Base-by-base conservation (phyloP, 2,888 invertebrate genomes). In the Eristalis tenax region DNA sequence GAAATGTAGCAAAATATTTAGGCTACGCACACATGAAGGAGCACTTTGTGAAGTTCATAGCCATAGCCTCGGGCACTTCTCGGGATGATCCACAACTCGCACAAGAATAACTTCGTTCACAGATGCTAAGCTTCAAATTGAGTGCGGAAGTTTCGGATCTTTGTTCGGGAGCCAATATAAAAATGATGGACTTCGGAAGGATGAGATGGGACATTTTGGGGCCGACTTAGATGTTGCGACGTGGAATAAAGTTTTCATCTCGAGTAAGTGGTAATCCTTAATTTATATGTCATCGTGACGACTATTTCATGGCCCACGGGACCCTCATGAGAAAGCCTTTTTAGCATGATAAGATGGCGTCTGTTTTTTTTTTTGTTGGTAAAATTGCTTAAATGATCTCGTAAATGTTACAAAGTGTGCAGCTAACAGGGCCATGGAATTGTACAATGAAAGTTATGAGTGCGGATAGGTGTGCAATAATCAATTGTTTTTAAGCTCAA, bases 1-100 rank as follows among this genome's bases (percentile, higher is more conserved):
- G 18, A 69, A 74, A 77, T 68, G 23, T 57, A 66, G 66, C 28
- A 80, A 70, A 59, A 65, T 43, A 64, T 56, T 68, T 56, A 64
- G 63, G n/a, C 64, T 18, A 65, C 59, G n/a, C 75, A 65, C 38
- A 61, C 57, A 63, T 68, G 50, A 66, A 68, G 61, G 43, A 77
- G 76, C 32, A 71, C 38, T 68, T 77, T 71, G 26, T 28, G 11
- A 70, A n/a, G 59, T 59, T 50, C 50, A 50, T 50, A 50, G 50
- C 50, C 50, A 18, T 50, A 18, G 50, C 50, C 50, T n/a, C 8
- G 2, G 43, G 43, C 43, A 18, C 43, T 50, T 50, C 6, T n/a
- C 18, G 50, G 18, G 61, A 38, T 26, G 59, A 61, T 61, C 15
- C 50, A 8, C 18, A 50, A 50, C 50, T 50, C 50, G 18, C 50